Conservation (phyloP, 1,140 invertebrate species). For the honey bee (Apis mellifera) region Amel_HAv3.1 CM009934.2:13242501-13243000, state of each 20-base stretch:
- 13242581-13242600: conserved; percentile 42
- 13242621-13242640: neutral
- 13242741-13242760: conserved; percentile 15
- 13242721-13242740: conserved; percentile 28
- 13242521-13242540: conserved; percentile 31
- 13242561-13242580: conserved; percentile 39
- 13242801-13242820: neutral
- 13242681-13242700: conserved; percentile 45
- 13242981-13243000: conserved; percentile 70
- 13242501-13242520: conserved; percentile 16
- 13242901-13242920: conserved; percentile 60
- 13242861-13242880: neutral
- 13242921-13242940: conserved; percentile 62
- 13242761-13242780: neutral
- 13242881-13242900: neutral
- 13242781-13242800: too few relatives aligned
- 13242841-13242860: neutral
- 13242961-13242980: conserved; percentile 59
- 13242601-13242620: conserved; percentile 15
- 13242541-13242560: conserved; percentile 18
- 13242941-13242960: conserved; percentile 47
- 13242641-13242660: conserved; percentile 6
- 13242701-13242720: neutral
- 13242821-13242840: neutral
- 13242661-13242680: conserved; percentile 53